phyloP scores from a whole-genome alignment of 2,888 invertebrate genomes.

The Schizaphis graminum region DNA sequence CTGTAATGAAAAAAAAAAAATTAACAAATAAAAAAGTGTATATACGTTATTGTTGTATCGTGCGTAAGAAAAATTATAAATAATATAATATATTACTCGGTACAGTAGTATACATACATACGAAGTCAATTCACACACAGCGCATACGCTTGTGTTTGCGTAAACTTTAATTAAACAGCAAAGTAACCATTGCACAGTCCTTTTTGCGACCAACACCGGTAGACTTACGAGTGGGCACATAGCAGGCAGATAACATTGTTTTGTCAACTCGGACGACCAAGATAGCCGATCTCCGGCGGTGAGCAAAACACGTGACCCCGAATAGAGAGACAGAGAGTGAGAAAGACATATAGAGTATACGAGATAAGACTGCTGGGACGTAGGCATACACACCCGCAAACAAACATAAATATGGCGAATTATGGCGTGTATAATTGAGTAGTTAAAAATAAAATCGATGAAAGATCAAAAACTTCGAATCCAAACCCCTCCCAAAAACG shows the following conservation, averaged over 20 bases:
- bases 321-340: not conserved
- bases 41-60: not conserved
- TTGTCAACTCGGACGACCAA: constrained; percentile 43
- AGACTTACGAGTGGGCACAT: constrained; percentile 13
- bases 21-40: not conserved
- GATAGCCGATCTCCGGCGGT: constrained; percentile 42
- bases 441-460: not conserved
- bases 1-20: not conserved
- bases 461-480: not conserved
- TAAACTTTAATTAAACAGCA: constrained; percentile 28
- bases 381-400: not conserved
- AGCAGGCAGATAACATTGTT: constrained; percentile 59
- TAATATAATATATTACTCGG: not conserved
- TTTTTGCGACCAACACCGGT: constrained; percentile 42
- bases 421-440: not conserved
- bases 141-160: not conserved
- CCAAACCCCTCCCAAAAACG: not conserved
- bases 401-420: not conserved
- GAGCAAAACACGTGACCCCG: constrained; percentile 28
- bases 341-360: not conserved
- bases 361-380: not conserved
- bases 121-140: not conserved
- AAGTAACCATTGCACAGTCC: not conserved
- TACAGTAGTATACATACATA: not conserved
- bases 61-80: not conserved